Conservation (phyloP, 2,797 vertebrate species). For the Pangasius mekongensis region DNA sequence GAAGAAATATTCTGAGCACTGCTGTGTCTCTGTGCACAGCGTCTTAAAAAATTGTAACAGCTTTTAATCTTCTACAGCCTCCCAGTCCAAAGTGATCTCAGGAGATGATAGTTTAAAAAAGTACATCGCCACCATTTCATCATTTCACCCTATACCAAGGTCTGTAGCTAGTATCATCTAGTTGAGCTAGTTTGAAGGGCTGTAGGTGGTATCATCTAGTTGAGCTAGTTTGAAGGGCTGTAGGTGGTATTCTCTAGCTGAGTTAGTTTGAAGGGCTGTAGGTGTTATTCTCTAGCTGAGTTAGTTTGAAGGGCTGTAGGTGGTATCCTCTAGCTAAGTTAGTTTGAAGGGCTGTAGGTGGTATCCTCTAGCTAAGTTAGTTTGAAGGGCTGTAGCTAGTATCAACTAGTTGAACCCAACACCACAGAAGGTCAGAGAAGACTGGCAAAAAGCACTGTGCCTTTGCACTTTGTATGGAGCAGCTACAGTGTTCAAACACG, state of each 20-base stretch:
- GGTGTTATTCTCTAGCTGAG: background rate
- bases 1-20: background rate
- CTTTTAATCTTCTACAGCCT: constrained; percentile 6
- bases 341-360: too few species aligned
- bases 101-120: background rate
- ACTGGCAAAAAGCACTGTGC: background rate
- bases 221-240: background rate
- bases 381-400: too few species aligned
- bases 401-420: background rate
- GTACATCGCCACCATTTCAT: background rate
- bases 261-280: background rate
- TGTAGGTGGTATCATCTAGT: background rate
- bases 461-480: background rate
- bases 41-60: background rate
- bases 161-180: background rate
- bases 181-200: background rate
- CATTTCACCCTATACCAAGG: background rate
- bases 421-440: background rate
- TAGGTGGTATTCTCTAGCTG: background rate
- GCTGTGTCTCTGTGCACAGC: background rate
- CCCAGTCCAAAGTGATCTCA: too few species aligned
- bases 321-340: too few species aligned
- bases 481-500: background rate
- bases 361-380: too few species aligned
- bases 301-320: too few species aligned